phyloP scores from a whole-genome alignment of 2,888 invertebrate genomes.

The Antitype chi region DNA sequence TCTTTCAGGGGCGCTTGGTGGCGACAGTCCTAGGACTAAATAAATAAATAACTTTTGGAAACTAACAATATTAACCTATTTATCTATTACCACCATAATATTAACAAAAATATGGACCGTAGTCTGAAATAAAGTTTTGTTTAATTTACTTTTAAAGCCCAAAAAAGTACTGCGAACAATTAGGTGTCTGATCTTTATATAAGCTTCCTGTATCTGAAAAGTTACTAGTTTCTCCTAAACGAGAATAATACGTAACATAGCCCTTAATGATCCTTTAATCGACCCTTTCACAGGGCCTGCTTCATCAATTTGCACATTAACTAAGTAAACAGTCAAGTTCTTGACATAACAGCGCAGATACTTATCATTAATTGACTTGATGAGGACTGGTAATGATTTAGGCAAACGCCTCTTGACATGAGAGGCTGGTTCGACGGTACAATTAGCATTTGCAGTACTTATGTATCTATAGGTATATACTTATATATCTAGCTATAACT shows the following conservation, averaged over 20 bases:
- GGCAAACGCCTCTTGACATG: constrained; percentile 38
- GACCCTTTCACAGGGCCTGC: constrained; percentile 11
- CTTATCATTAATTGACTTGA: constrained; percentile 56
- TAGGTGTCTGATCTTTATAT: neutral
- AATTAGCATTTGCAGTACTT: constrained; percentile 25
- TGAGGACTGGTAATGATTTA: constrained; percentile 53
- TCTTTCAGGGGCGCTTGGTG: too few relatives aligned
- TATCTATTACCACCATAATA: too few relatives aligned
- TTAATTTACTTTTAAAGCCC: too few relatives aligned
- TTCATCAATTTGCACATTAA: constrained; percentile 43
- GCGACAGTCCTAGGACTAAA: too few relatives aligned
- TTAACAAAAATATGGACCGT: too few relatives aligned
- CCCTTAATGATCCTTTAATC: constrained; percentile 29
- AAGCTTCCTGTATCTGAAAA: neutral
- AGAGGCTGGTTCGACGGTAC: constrained; percentile 33
- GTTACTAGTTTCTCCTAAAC: neutral
- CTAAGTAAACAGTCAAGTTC: constrained; percentile 48
- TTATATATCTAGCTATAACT: neutral
- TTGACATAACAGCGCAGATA: constrained; percentile 47
- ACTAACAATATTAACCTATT: too few relatives aligned
- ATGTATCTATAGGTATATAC: too few relatives aligned
- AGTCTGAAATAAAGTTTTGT: too few relatives aligned
- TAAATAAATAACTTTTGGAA: too few relatives aligned
- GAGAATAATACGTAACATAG: neutral
- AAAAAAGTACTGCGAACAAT: neutral